Conservation (phyloP, 2,797 vertebrate genomes). For the Crocidura indochinensis region DNA sequence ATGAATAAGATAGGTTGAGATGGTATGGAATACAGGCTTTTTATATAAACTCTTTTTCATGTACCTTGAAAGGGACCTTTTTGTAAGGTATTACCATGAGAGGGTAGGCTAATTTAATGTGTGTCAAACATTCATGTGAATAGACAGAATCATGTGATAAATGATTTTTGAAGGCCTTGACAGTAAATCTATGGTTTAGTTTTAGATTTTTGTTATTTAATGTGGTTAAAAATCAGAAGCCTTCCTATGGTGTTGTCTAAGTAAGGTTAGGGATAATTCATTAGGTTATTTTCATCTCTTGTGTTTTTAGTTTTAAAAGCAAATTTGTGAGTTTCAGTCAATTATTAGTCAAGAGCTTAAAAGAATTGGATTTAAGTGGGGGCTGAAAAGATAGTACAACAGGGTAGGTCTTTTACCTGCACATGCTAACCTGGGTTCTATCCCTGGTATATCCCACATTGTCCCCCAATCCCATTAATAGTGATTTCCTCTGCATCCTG, state of each 20-base stretch:
- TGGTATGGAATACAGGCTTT: constrained; percentile 63
- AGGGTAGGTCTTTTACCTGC: too few species aligned
- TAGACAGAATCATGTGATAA: constrained; percentile 46
- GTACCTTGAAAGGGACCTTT: constrained; percentile 64
- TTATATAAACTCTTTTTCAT: constrained; percentile 73
- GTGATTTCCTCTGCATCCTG: too few species aligned
- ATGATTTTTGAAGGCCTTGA: constrained; percentile 72
- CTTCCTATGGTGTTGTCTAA: constrained; percentile 53
- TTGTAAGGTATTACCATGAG: constrained; percentile 55
- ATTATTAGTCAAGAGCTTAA: constrained; percentile 40
- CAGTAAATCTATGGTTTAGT: constrained; percentile 56
- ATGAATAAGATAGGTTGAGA: constrained; percentile 45
- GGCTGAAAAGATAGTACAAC: too few species aligned
- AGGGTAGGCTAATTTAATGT: constrained; percentile 61
- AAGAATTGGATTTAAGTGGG: constrained; percentile 28
- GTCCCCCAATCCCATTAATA: too few species aligned
- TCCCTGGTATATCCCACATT: too few species aligned
- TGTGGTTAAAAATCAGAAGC: constrained; percentile 73
- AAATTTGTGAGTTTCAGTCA: constrained; percentile 26
- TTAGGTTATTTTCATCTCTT: not conserved
- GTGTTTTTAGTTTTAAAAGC: constrained; percentile 60
- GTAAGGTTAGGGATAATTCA: constrained; percentile 51
- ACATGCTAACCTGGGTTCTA: too few species aligned
- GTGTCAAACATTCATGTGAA: constrained; percentile 54
- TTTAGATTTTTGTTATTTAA: constrained; percentile 73